Evolutionary conservation across 2,797 vertebrate species (phyloP).

Genomic region (Acanthiza pusilla): DNA sequence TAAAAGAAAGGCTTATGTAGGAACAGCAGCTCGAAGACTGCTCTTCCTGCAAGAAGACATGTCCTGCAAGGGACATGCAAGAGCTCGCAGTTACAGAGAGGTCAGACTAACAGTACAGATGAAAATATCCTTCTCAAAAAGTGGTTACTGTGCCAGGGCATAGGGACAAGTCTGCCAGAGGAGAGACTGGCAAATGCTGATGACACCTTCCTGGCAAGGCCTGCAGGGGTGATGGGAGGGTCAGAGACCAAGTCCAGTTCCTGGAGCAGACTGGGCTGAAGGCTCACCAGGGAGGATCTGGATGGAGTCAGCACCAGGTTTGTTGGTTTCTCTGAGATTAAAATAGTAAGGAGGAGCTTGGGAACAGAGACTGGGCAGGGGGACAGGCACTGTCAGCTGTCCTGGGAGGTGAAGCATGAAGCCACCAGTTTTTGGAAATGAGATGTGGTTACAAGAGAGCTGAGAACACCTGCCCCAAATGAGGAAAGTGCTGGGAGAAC

Average conservation of each 20-base stretch:
- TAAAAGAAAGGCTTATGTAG: neutral
- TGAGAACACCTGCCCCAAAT: neutral
- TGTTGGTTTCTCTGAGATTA: neutral
- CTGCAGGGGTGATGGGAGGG: neutral
- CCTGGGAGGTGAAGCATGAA: neutral
- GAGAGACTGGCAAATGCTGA: neutral
- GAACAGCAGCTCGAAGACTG: neutral
- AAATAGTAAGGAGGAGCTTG: neutral
- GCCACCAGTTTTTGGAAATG: neutral
- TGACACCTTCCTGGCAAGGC: neutral
- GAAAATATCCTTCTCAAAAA: neutral
- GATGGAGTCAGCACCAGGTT: neutral
- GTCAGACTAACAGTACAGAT: neutral
- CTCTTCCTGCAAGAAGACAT: neutral
- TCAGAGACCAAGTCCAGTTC: neutral
- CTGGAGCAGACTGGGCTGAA: neutral
- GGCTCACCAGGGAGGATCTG: neutral
- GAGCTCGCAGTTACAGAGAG: neutral
- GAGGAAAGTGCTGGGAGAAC: neutral
- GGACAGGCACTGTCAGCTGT: neutral
- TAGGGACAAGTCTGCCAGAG: neutral
- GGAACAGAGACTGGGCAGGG: neutral
- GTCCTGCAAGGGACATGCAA: neutral
- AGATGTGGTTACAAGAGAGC: neutral
- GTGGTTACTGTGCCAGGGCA: neutral